These are phyloP conservation scores for Heterocephalus glaber DNA, from an alignment of 2,113 vertebrate species.

Conservation along the genomic window DNA sequence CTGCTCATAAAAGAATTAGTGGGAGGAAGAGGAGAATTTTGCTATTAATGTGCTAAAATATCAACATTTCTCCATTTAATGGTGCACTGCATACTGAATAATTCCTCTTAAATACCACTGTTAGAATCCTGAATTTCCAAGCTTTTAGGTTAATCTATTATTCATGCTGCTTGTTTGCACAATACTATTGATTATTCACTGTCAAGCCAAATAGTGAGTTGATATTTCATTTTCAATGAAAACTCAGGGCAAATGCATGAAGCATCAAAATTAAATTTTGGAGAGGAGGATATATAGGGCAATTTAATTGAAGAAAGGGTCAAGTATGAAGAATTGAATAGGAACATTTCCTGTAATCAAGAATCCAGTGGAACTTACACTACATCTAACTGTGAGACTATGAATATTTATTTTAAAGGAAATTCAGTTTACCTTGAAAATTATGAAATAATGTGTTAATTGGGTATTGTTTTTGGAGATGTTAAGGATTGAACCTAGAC, in stretches of 20 bases:
- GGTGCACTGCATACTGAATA: neutral
- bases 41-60: neutral
- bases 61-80: constrained; percentile 2
- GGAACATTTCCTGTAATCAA: neutral
- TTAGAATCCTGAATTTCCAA: neutral
- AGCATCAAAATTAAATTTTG: constrained; percentile 37
- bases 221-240: constrained; percentile 45
- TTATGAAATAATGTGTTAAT: neutral
- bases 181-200: constrained; percentile 60
- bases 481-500: neutral
- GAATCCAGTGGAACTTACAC: neutral
- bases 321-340: constrained; percentile 43
- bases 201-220: constrained; percentile 36
- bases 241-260: constrained; percentile 5
- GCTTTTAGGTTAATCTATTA: constrained; percentile 64
- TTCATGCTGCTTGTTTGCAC: constrained; percentile 53
- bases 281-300: neutral
- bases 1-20: neutral
- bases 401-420: neutral
- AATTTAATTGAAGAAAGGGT: neutral
- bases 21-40: neutral
- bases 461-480: too few relatives aligned
- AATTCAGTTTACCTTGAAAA: neutral
- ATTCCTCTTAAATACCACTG: constrained; percentile 35
- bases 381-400: neutral